Evolutionary conservation across 2,888 invertebrate species (phyloP).

Genomic region (Lingula anatina): DNA sequence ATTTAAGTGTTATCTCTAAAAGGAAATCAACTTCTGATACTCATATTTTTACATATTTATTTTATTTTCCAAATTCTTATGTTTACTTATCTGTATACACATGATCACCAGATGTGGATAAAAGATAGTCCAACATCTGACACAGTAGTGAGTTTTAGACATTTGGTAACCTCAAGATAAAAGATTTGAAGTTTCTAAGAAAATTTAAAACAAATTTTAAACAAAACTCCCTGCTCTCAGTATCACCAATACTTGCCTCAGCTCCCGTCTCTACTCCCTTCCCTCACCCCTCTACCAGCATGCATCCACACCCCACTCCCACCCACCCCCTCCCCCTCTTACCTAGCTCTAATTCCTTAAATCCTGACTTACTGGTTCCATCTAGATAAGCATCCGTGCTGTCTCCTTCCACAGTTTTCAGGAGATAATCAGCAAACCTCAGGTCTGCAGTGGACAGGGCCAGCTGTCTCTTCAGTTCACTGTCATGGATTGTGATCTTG

Average conservation of each 20-base stretch:
- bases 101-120: background rate
- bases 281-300: too few relatives aligned
- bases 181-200: too few relatives aligned
- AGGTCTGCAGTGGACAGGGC: conserved; percentile 90
- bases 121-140: background rate
- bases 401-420: conserved; percentile 60
- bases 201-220: too few relatives aligned
- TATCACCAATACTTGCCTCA: too few relatives aligned
- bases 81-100: background rate
- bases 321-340: too few relatives aligned
- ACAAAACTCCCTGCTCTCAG: too few relatives aligned
- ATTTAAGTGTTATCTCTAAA: too few relatives aligned
- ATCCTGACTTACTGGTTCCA: conserved; percentile 57
- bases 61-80: background rate
- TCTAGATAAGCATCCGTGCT: conserved; percentile 67
- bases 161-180: too few relatives aligned
- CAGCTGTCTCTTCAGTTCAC: conserved; percentile 75
- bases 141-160: background rate
- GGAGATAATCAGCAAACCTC: conserved; percentile 88
- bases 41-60: background rate
- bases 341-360: too few relatives aligned
- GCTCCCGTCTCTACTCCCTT: too few relatives aligned
- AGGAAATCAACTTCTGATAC: too few relatives aligned
- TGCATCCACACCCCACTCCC: too few relatives aligned
- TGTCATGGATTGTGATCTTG: conserved; percentile 77